Conservation (phyloP, 2,888 invertebrate genomes). For the Petrolisthes manimaculis region DNA sequence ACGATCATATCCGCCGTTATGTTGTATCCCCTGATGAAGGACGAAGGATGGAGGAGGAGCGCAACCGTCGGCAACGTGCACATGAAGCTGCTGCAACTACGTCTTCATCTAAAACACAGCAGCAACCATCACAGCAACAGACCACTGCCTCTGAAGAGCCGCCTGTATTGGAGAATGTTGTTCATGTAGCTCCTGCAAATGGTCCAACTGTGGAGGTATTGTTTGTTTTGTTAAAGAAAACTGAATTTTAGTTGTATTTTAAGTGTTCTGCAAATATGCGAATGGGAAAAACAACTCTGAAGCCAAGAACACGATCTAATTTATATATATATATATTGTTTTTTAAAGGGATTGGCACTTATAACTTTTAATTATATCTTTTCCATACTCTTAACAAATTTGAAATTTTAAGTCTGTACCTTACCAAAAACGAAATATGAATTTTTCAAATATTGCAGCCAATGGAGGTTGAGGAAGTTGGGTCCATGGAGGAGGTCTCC, state of each 20-base stretch:
- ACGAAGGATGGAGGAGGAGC: conserved; percentile 57
- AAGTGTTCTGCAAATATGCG: background rate
- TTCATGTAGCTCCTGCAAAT: conserved; percentile 49
- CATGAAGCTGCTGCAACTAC: conserved; percentile 18
- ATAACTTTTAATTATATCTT: no score
- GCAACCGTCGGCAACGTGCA: conserved; percentile 36
- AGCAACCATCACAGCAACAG: background rate
- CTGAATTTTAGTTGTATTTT: background rate
- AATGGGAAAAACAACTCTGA: background rate
- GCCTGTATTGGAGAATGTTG: conserved; percentile 23
- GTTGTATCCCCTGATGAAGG: conserved; percentile 62
- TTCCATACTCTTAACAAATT: no score
- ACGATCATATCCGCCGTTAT: conserved; percentile 60
- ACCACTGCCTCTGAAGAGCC: conserved; percentile 12
- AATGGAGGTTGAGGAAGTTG: conserved; percentile 61
- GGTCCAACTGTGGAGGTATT: conserved; percentile 48
- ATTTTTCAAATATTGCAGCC: conserved; percentile 24
- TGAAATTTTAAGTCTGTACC: no score
- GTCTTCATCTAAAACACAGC: conserved; percentile 7
- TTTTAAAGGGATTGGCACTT: no score
- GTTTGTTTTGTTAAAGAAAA: background rate
- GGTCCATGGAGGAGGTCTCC: conserved; percentile 52
- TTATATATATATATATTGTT: no score
- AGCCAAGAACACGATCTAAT: background rate
- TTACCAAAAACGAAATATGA: no score